A percentile compares a stretch with the other conserved stretches of the same genome.
These are phyloP conservation scores for Papilio protenor DNA, from an alignment of 2,888 invertebrate genomes.

Conservation along the genomic window DNA sequence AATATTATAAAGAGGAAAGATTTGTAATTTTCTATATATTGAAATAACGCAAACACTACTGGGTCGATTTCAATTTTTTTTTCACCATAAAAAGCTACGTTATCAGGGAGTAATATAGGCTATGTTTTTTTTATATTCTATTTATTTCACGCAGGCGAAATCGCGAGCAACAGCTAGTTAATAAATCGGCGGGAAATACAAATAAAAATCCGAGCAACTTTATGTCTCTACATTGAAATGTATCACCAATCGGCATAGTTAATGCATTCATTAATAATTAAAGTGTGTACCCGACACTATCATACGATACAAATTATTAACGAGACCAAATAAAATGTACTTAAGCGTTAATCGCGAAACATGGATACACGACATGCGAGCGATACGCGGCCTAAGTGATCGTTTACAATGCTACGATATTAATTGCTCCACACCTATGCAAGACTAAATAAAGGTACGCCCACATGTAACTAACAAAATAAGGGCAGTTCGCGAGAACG, in stretches of 20 bases:
- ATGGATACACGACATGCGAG: slow-evolving; percentile 44
- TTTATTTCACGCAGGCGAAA: too few relatives aligned
- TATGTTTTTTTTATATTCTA: too few relatives aligned
- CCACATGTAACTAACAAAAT: background rate
- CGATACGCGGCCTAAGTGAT: slow-evolving; percentile 52
- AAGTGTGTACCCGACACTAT: slow-evolving; percentile 42
- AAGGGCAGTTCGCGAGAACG: background rate
- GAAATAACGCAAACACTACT: too few relatives aligned
- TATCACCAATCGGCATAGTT: slow-evolving; percentile 11
- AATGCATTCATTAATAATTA: slow-evolving; percentile 43
- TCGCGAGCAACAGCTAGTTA: background rate
- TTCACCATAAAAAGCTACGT: too few relatives aligned
- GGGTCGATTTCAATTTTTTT: too few relatives aligned
- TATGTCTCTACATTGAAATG: background rate
- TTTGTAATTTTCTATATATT: too few relatives aligned
- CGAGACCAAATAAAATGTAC: slow-evolving; percentile 49
- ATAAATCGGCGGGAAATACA: background rate
- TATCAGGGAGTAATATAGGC: too few relatives aligned
- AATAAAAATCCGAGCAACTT: background rate
- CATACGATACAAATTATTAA: slow-evolving; percentile 44
- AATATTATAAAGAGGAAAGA: too few relatives aligned
- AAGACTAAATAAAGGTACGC: background rate
- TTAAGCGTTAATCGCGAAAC: slow-evolving; percentile 48
- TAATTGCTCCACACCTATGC: slow-evolving; percentile 48
- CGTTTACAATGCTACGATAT: slow-evolving; percentile 50